Percentiles rank a stretch among this genome's conserved stretches.
Evolutionary conservation across 2,797 vertebrate genomes (phyloP).

Genomic region (Halcyon chelicuti): DNA sequence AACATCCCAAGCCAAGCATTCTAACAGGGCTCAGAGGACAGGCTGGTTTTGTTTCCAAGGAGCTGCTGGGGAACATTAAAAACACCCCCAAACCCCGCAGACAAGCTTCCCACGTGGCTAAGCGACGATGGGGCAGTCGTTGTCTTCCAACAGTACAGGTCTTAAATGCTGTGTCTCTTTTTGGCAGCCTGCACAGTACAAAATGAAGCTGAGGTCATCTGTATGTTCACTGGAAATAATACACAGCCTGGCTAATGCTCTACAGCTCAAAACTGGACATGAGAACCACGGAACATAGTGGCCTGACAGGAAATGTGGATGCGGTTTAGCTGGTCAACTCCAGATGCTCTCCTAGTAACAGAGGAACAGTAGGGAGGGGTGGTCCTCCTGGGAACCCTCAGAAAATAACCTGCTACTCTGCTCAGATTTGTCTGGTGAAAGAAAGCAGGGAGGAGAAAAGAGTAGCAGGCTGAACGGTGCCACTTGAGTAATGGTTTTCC

Average conservation of each 20-base stretch:
- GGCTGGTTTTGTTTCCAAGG: neutral
- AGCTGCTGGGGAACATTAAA: neutral
- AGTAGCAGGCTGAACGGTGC: neutral
- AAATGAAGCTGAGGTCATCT: neutral
- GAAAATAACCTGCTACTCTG: neutral
- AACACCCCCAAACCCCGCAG: neutral
- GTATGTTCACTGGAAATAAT: rapidly evolving
- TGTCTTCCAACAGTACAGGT: rapidly evolving
- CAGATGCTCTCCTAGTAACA: neutral
- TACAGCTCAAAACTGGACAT: neutral
- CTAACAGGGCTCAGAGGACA: neutral
- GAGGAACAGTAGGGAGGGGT: neutral
- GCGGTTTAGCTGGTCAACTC: neutral
- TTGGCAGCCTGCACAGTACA: neutral
- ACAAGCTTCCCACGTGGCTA: neutral
- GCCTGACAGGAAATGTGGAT: neutral
- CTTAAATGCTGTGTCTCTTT: neutral
- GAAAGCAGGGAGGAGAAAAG: neutral
- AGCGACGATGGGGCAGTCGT: rapidly evolving
- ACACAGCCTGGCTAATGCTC: neutral
- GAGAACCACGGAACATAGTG: neutral
- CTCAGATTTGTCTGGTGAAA: neutral
- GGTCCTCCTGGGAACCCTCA: neutral
- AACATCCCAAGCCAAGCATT: rapidly evolving
- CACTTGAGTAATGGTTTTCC: neutral